Base-by-base conservation (phyloP, 1,140 invertebrate genomes). In the Pseudomyrmex flavicornis region DNA sequence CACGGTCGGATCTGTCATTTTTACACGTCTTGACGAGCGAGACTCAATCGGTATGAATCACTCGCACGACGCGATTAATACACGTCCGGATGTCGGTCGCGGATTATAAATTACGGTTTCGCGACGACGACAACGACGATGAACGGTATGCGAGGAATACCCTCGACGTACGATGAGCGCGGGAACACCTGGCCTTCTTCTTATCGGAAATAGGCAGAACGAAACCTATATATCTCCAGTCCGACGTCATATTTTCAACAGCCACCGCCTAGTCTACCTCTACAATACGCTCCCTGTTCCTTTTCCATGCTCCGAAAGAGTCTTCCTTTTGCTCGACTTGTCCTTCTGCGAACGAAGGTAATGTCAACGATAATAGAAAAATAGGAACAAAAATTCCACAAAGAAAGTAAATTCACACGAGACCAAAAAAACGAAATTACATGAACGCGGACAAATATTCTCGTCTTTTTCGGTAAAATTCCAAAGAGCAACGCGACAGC, bases 161-260 rank as follows among this genome's bases (percentile, higher is more conserved):
- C 12, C 26, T 35, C n/a, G 13, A 20, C 17, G 26, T 12, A 50
- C 62, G 72, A 68, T 58, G 52, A 50, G 12, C 35, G 35, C 35
- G 50, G 44, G 50, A 84, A 86, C 86, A 87, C 83, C 85, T 88
- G 83, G 83, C 63, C 68, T 84, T 83, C 13, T 56, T 82, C 74
- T 87, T 87, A 83, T 84, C 79, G 17, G 63, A 69, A 84, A 83
- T 86, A 77, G 74, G 62, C 35, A 79, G 50, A 69, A 66, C 74
- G 44, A 17, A 75, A 35, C 50, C 22, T 65, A 63, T 35, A 35
- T 65, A 63, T 72, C 79, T 52, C 52, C 66, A 59, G 50, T 17
- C 13, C 17, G 72, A 62, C 62, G 1, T 62, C 63, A 17, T 50
- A 48, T 52, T 44, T 80, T 84, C n/a, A 35, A 35, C 82, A 68